phyloP scores from a whole-genome alignment of 2,888 invertebrate genomes.

The Monoplex corrugatus region DNA sequence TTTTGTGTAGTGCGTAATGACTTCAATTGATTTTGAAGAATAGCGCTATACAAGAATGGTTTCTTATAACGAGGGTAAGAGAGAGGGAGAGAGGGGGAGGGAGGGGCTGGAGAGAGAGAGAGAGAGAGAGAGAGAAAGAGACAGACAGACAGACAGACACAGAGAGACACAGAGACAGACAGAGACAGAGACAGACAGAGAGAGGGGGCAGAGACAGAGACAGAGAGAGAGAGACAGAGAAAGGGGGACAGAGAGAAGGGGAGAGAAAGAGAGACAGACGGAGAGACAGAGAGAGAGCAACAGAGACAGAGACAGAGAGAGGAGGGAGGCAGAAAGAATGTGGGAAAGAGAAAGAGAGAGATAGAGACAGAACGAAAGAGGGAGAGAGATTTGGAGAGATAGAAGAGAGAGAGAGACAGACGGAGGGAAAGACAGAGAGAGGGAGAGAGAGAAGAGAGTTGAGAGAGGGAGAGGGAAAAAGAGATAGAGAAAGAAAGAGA shows the following conservation, averaged over 20 bases:
- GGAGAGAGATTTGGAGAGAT: too few relatives aligned
- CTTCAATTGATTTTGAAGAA: too few relatives aligned
- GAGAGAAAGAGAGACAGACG: not conserved
- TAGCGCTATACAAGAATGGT: too few relatives aligned
- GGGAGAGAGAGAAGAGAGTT: too few relatives aligned
- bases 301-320: conserved; percentile 1
- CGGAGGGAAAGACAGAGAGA: too few relatives aligned
- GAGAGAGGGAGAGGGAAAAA: too few relatives aligned
- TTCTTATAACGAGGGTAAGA: not conserved
- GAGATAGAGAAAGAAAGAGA: too few relatives aligned
- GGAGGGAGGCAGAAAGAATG: not conserved
- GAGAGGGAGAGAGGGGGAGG: not conserved
- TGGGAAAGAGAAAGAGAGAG: not conserved
- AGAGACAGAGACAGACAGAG: not conserved
- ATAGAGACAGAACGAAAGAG: too few relatives aligned
- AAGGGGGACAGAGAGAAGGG: not conserved
- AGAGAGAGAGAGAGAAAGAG: not conserved
- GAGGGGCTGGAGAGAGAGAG: not conserved
- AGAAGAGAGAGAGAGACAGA: too few relatives aligned
- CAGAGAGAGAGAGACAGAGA: not conserved
- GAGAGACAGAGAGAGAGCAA: not conserved
- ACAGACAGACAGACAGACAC: not conserved
- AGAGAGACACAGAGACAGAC: not conserved
- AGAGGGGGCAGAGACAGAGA: not conserved
- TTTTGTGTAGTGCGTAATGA: too few relatives aligned